These are phyloP conservation scores for Apis laboriosa DNA, from an alignment of 1,140 invertebrate species.

Conservation along the genomic window DNA sequence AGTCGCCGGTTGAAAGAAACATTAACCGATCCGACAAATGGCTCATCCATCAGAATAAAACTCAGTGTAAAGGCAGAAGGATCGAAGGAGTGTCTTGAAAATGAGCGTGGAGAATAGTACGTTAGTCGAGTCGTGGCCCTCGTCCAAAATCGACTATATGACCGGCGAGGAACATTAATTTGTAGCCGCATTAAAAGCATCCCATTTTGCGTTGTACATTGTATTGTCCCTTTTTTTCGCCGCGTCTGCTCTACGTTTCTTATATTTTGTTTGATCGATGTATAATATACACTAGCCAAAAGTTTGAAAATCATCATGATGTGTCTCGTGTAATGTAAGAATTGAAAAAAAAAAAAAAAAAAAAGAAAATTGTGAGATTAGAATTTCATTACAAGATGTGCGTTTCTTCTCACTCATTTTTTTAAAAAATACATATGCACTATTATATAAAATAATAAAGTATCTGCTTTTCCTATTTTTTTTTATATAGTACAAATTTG, in stretches of 20 bases:
- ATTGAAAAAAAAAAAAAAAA: too few species aligned
- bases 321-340: too few species aligned
- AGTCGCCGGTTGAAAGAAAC: not conserved
- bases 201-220: slow-evolving; percentile 31
- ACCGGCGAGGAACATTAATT: slow-evolving; percentile 54
- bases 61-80: slow-evolving; percentile 21
- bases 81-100: slow-evolving; percentile 27
- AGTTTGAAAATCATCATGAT: too few species aligned
- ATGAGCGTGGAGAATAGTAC: not conserved
- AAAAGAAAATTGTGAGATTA: too few species aligned
- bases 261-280: not conserved
- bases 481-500: too few species aligned
- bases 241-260: not conserved
- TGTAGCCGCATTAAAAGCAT: slow-evolving; percentile 56
- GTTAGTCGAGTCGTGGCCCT: slow-evolving; percentile 12
- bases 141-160: slow-evolving; percentile 55
- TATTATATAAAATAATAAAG: too few species aligned
- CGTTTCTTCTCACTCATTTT: too few species aligned
- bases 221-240: slow-evolving; percentile 28
- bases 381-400: too few species aligned
- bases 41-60: not conserved
- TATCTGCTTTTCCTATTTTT: too few species aligned
- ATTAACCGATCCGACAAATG: not conserved
- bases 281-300: too few species aligned
- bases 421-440: too few species aligned